A percentile compares a stretch with the other conserved stretches of the same genome.
Conservation (phyloP, 2,888 invertebrate species). For the Hypolimnas misippus region DNA sequence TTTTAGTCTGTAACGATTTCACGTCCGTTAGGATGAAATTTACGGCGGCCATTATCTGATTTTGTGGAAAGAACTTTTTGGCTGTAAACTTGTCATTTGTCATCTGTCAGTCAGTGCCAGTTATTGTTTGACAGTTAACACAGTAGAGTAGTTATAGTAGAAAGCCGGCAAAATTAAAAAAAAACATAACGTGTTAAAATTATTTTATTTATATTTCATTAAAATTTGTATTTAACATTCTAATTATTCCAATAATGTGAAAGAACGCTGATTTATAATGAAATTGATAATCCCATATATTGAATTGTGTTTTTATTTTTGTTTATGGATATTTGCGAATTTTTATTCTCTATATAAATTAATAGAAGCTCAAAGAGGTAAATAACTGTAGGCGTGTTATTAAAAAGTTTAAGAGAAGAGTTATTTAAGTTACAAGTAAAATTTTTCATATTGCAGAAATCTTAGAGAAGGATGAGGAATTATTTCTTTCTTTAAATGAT, state of each 20-base stretch:
- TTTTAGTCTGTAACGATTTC: too few species aligned
- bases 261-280: constrained; percentile 44
- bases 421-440: not conserved
- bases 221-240: too few species aligned
- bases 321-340: constrained; percentile 81
- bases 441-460: constrained; percentile 59
- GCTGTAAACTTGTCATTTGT: too few species aligned
- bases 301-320: constrained; percentile 78
- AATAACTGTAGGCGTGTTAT: too few species aligned
- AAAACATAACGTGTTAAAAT: not conserved
- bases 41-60: too few species aligned
- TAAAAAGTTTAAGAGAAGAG: too few species aligned
- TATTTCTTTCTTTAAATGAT: constrained; percentile 64
- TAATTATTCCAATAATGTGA: too few species aligned
- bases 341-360: constrained; percentile 83
- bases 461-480: constrained; percentile 51
- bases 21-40: too few species aligned
- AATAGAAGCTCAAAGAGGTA: constrained; percentile 80
- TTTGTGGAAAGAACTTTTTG: too few species aligned
- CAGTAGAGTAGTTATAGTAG: too few species aligned
- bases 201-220: not conserved
- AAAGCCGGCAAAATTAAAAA: constrained; percentile 9
- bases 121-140: too few species aligned
- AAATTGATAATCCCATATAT: constrained; percentile 51
- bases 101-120: too few species aligned